Evolutionary conservation across 2,888 invertebrate genomes (phyloP), one percentile per base, ranked within the genome.

Genomic region (Neoascia interrupta): DNA sequence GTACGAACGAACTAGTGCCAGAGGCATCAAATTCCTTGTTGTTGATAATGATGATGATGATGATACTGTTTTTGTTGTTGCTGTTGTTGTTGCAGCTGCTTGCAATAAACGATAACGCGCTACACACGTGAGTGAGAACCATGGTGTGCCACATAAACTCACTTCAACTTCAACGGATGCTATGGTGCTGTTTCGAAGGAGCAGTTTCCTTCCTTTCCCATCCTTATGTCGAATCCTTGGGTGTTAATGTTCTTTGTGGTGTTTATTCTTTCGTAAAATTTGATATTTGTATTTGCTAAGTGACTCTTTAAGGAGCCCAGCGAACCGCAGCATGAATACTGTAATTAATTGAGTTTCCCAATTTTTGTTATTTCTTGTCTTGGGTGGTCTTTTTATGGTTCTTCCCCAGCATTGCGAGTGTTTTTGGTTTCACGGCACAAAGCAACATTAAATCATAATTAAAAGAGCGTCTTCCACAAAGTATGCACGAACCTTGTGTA

Each of bases 221-320:
- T 3, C 16, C 45, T 10, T 19, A 41, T 28, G 3, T 39, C 21
- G 5, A n/a, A 23, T 13, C n/a, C 51, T 36, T 51, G 16, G 26
- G 58, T 58, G 63, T 53, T 70, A 58, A 70, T 47, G 45, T 58
- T 70, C 34, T 21, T 45, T 72, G 58, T 36, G 43, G 64, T 58
- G 64, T 72, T 76, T 64, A 72, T 72, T 76, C 58, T 69, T 72
- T 39, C 64, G 76, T 76, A 72, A 58, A 76, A 64, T 76, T 72
- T 64, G 60, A 64, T 76, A 72, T 70, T 58, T 64, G 63, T 64
- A 64, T 54, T 64, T 70, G 53, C 64, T 45, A 70, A 72, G 56
- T 72, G 64, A 76, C 64, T 76, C 63, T 49, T 64, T 58, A 76
- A 70, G 49, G 41, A 63, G 47, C 21, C 36, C 41, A 64, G 36